These are phyloP conservation scores for Catocala sponsa DNA, from an alignment of 2,888 invertebrate genomes.

Conservation along the genomic window DNA sequence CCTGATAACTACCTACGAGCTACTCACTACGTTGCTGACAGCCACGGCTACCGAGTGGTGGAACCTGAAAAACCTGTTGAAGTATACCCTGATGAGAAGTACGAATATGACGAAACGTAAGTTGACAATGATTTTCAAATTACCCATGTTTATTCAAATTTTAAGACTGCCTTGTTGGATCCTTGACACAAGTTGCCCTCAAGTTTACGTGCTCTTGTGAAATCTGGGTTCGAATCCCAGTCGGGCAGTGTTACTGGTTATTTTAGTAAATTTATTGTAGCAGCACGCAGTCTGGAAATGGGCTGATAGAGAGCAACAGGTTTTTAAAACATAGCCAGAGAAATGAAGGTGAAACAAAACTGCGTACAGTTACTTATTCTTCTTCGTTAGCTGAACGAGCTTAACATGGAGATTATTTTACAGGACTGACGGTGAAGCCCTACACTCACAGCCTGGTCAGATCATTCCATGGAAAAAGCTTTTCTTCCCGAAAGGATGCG, in stretches of 20 bases:
- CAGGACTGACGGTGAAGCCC: conserved; percentile 62
- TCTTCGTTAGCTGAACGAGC: too few species aligned
- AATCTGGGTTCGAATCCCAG: too few species aligned
- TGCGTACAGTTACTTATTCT: too few species aligned
- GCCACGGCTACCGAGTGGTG: conserved; percentile 92
- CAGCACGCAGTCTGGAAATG: too few species aligned
- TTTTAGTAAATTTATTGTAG: too few species aligned
- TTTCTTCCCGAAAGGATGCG: conserved; percentile 92
- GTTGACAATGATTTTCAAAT: conserved; percentile 37
- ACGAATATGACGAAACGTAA: conserved; percentile 81
- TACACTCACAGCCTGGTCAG: conserved; percentile 76
- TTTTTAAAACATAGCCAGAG: too few species aligned
- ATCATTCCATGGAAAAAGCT: conserved; percentile 90
- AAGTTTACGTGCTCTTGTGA: too few species aligned
- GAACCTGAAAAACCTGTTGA: conserved; percentile 91
- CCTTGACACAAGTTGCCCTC: too few species aligned
- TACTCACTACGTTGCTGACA: conserved; percentile 93
- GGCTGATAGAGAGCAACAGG: too few species aligned
- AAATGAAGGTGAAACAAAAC: too few species aligned
- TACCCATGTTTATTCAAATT: not conserved
- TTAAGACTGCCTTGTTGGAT: too few species aligned
- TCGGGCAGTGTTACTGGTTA: too few species aligned
- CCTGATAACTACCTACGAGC: conserved; percentile 90
- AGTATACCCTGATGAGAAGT: conserved; percentile 87
- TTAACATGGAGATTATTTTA: not conserved